Base-by-base conservation (phyloP, 2,888 invertebrate species). In the Elgonia sp. region DNA sequence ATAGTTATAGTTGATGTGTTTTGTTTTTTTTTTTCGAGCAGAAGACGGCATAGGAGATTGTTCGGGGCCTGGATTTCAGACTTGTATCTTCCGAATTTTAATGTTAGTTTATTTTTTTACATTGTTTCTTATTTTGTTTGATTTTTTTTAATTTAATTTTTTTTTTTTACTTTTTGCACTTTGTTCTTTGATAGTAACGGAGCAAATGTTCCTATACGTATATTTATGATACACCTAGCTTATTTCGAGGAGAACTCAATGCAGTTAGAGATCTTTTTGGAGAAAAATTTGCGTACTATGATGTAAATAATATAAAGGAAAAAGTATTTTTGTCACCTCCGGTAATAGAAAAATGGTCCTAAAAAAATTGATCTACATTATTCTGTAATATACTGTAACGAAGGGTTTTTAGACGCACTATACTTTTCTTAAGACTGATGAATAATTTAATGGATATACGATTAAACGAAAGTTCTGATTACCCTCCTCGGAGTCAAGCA, bases 1-100 rank as follows among this genome's bases (percentile, higher is more conserved):
- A 39, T 97, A 97, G 0, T 93, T 93, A 82, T 95, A 95, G 91
- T 92, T 96, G 69, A n/a, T n/a, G n/a, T n/a, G n/a, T n/a, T n/a
- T n/a, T n/a, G n/a, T n/a, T n/a, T n/a, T n/a, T n/a, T n/a, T n/a
- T n/a, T n/a, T n/a, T n/a, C n/a, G n/a, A n/a, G n/a, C n/a, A n/a
- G n/a, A n/a, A n/a, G n/a, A n/a, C n/a, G n/a, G n/a, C n/a, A n/a
- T n/a, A n/a, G n/a, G n/a, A n/a, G n/a, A n/a, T n/a, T n/a, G n/a
- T n/a, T n/a, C n/a, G n/a, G n/a, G n/a, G n/a, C n/a, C n/a, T n/a
- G n/a, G n/a, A n/a, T n/a, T n/a, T n/a, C n/a, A n/a, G n/a, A n/a
- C n/a, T n/a, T n/a, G n/a, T n/a, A n/a, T n/a, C n/a, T n/a, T n/a
- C n/a, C n/a, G n/a, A n/a, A n/a, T n/a, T n/a, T n/a, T n/a, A n/a